Evolutionary conservation across 2,888 invertebrate species (phyloP), one percentile per base, ranked within the genome.

Genomic region (Lasioglossum morio): DNA sequence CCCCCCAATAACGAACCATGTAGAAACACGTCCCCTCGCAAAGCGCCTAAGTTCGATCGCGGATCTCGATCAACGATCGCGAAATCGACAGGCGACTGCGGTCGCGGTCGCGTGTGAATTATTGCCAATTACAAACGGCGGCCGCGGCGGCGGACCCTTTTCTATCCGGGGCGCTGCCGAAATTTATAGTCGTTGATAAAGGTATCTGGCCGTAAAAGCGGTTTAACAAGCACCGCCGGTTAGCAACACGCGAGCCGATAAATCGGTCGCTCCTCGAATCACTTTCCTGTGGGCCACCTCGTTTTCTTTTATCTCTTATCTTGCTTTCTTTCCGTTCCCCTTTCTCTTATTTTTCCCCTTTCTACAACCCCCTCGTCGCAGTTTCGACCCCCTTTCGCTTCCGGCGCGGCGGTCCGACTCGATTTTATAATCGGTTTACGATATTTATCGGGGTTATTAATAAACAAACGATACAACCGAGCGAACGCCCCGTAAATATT

Each of bases 111-210:
- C 72, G 34, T 72, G 77, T 85, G 88, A 93, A 92, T 92, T 93
- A 92, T 92, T 88, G 91, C 91, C 92, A 92, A 92, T 92, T 92
- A 93, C 87, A 84, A 86, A 77, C 27, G 10, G 69, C 73, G 77
- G 78, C 60, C 75, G 46, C 53, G 77, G 78, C 60, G 77, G 46
- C 53, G 78, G 79, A 75, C 69, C 84, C 72, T 82, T 89, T 87
- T 90, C 91, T 90, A 85, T 87, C 86, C 87, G 66, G 88, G 72
- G 88, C 87, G 84, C 82, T 81, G 87, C 88, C 90, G 81, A 92
- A 94, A 94, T 93, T 94, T 94, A 94, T 93, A 91, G 93, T 92
- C 91, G 87, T 91, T 92, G 92, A 93, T 93, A 93, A 92, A 93
- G 90, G 90, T 91, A 92, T 92, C 92, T 89, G 82, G 89, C 79